These are phyloP conservation scores for Oscheius sp. DNA, from an alignment of 2,888 invertebrate genomes.

Conservation along the genomic window DNA sequence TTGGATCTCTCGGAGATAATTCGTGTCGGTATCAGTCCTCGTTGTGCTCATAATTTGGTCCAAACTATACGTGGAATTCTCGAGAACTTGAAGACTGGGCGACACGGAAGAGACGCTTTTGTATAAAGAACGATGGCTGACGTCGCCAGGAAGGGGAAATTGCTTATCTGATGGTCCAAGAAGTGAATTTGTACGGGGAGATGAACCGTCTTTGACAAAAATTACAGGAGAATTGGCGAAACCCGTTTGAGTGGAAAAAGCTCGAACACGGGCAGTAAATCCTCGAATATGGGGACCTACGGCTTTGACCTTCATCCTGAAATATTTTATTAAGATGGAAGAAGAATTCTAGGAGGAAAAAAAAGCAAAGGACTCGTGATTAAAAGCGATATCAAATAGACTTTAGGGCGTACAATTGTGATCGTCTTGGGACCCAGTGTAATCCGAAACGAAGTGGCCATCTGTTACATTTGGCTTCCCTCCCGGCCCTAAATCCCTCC, in stretches of 20 bases:
- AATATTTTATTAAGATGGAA: neutral
- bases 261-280: constrained; percentile 44
- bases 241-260: constrained; percentile 45
- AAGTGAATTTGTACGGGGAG: constrained; percentile 50
- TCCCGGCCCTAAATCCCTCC: neutral
- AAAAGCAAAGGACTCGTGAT: constrained; percentile 13
- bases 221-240: constrained; percentile 6
- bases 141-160: constrained; percentile 55
- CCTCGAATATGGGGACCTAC: constrained; percentile 46
- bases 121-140: constrained; percentile 22
- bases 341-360: neutral
- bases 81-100: neutral
- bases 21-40: constrained; percentile 21
- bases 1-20: constrained; percentile 18
- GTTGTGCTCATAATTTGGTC: constrained; percentile 13
- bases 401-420: neutral
- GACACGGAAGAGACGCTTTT: neutral
- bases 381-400: neutral
- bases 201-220: constrained; percentile 19
- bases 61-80: constrained; percentile 7
- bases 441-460: constrained; percentile 8
- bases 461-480: neutral
- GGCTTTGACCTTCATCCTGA: constrained; percentile 31
- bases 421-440: constrained; percentile 1
- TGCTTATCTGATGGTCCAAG: constrained; percentile 53